Conservation (phyloP, 2,113 vertebrate species). For the Echinops telfairi region DNA sequence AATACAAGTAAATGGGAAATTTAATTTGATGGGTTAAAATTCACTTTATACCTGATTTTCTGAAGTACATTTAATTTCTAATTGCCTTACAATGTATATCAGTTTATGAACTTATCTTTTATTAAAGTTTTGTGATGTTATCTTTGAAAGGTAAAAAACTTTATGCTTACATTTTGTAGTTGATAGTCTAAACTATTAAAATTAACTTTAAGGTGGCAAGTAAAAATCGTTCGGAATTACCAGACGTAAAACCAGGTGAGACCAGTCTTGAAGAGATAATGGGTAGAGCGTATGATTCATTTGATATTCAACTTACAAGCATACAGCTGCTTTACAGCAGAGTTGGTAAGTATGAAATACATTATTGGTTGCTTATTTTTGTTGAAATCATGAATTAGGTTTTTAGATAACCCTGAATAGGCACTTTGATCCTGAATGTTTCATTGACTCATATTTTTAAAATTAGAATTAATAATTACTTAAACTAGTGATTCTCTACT, state of each 20-base stretch:
- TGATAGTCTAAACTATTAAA: slow-evolving; percentile 66
- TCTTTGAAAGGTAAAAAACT: slow-evolving; percentile 19
- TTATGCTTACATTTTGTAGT: slow-evolving; percentile 55
- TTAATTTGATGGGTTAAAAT: slow-evolving; percentile 1
- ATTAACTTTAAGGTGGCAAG: slow-evolving; percentile 89
- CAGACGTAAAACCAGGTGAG: slow-evolving; percentile 89
- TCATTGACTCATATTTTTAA: neutral
- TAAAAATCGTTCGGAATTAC: slow-evolving; percentile 91
- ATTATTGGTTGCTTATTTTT: slow-evolving; percentile 38
- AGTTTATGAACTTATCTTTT: slow-evolving; percentile 7
- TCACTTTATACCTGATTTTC: neutral
- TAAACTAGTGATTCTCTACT: neutral
- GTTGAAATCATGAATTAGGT: slow-evolving; percentile 26
- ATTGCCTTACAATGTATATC: neutral
- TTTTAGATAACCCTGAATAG: slow-evolving; percentile 22
- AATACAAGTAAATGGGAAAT: slow-evolving; percentile 32
- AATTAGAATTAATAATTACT: neutral
- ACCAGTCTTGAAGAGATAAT: slow-evolving; percentile 96
- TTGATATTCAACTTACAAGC: slow-evolving; percentile 95
- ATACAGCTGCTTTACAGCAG: slow-evolving; percentile 96
- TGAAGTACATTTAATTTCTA: neutral
- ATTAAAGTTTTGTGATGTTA: slow-evolving; percentile 53
- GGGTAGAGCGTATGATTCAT: slow-evolving; percentile 96
- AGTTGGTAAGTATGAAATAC: slow-evolving; percentile 87
- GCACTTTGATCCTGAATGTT: neutral